Evolutionary conservation across 2,113 vertebrate species (phyloP), one percentile per base, ranked within the genome.

Genomic region (Gallinago jamesoni): DNA sequence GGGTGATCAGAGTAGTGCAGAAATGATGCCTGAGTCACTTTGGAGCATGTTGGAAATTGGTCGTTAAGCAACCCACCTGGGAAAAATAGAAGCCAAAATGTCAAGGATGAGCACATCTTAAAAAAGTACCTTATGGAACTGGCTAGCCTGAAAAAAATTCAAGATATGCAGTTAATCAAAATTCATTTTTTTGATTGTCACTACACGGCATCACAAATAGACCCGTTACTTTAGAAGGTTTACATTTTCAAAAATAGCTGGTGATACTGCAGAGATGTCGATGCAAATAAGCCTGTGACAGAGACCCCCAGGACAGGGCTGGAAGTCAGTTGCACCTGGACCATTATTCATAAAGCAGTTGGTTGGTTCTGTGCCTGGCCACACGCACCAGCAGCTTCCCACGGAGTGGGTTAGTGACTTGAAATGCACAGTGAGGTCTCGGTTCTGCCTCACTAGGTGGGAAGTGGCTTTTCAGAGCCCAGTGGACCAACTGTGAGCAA

Each of bases 1-100:
- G 85, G 94, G 88, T 84, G 97, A 97, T 97, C 98, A 97, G 86
- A 63, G 64, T 70, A 56, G 85, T 92, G 90, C 96, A 97, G 97
- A 97, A 94, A 96, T 81, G 81, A 93, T 94, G 94, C 81, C 83
- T 97, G 93, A 95, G 66, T 97, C 77, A 83, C 75, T 93, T 72
- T 63, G 77, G 87, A 96, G 75, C 62, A 41, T 80, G 91, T 9
- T 95, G 90, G 88, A 92, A 96, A 94, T 78, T 53, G 69, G 83
- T 95, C n/a, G 33, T 96, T 94, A 95, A 85, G 79, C 96, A 97
- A 86, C 87, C 79, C 93, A 96, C 93, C 87, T 96, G 93, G 93
- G 69, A 94, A 89, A 91, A 95, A 72, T 21, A 80, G 87, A 77
- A 96, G 91, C 86, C 90, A 93, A 85, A 93, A 69, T 93, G 84